Conservation (phyloP, 2,888 invertebrate species). For the Athetis lepigone region DNA sequence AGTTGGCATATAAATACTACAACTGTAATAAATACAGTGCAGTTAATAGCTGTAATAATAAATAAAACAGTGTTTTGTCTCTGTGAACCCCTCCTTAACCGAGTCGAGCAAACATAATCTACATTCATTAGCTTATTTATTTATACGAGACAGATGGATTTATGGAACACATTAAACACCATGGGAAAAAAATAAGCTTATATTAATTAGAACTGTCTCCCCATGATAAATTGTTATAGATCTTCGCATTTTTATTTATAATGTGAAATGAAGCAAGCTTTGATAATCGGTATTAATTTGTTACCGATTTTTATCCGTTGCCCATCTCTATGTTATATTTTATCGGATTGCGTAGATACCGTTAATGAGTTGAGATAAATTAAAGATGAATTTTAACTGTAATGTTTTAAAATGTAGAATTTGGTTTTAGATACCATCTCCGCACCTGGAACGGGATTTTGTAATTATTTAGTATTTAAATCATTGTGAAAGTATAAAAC, state of each 20-base stretch:
- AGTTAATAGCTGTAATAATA: background rate
- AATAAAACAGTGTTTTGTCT: background rate
- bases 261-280: constrained; percentile 30
- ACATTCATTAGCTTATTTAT: constrained; percentile 61
- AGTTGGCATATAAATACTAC: background rate
- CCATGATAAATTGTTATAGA: constrained; percentile 49
- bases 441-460: too few relatives aligned
- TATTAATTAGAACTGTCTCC: constrained; percentile 58
- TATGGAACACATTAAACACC: constrained; percentile 57
- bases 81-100: constrained; percentile 41
- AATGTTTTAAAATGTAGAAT: background rate
- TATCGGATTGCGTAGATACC: background rate
- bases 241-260: constrained; percentile 44
- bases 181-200: constrained; percentile 51
- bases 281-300: constrained; percentile 50
- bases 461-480: too few relatives aligned
- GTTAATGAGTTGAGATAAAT: constrained; percentile 15
- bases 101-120: constrained; percentile 42
- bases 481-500: too few relatives aligned
- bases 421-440: background rate
- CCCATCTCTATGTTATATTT: constrained; percentile 12
- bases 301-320: constrained; percentile 12
- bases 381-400: background rate
- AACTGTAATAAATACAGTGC: background rate
- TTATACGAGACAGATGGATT: constrained; percentile 53